Base-by-base conservation (phyloP, 2,888 invertebrate genomes). In the Allygus modestus region DNA sequence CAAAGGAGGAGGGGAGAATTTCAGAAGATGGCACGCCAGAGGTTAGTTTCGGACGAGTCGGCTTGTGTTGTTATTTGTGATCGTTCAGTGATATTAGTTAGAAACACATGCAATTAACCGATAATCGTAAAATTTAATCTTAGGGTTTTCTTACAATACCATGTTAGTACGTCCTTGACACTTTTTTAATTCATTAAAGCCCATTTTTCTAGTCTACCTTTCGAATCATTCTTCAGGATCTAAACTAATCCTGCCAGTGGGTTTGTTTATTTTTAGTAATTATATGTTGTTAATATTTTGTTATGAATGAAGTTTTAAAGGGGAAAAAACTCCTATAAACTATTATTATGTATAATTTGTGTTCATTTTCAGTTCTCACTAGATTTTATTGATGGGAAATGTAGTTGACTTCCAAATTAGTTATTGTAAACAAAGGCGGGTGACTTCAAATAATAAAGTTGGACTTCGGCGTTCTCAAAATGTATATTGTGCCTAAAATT, bases 401-500 rank as follows among this genome's bases (percentile, higher is more conserved):
- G 4, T 28, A 65, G 4, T 26, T 26, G 28, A 11, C 65, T 28
- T 5, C 7, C 31, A 65, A 65, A 65, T 65, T 28, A 28, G 65
- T 65, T 31, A 26, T 26, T 28, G 65, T 65, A 65, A 65, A 65
- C 65, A 65, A 65, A 65, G 65, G 65, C 17, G 26, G 65, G 65
- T 65, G 65, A 15, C 31, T 65, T 5, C 5, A 17, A 65, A 28
- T 65, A 15, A 1, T 65, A 15, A 28, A 4, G 15, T 65, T 28
- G 28, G 65, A 54, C 65, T 28, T 65, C 17, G 20, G 58, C 65
- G 2, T 65, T 17, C 15, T 65, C 65, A 26, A 17, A 11, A 73
- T 73, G 73, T 41, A 41, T 73, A 73, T 11, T 23, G 73, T 73
- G 73, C 73, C 73, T 73, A 37, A 41, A 73, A 23, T 17, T 41